Percentiles rank a stretch among this genome's conserved stretches.
Conservation (phyloP, 2,113 vertebrate genomes). For the Melanerpes aurifrons region DNA sequence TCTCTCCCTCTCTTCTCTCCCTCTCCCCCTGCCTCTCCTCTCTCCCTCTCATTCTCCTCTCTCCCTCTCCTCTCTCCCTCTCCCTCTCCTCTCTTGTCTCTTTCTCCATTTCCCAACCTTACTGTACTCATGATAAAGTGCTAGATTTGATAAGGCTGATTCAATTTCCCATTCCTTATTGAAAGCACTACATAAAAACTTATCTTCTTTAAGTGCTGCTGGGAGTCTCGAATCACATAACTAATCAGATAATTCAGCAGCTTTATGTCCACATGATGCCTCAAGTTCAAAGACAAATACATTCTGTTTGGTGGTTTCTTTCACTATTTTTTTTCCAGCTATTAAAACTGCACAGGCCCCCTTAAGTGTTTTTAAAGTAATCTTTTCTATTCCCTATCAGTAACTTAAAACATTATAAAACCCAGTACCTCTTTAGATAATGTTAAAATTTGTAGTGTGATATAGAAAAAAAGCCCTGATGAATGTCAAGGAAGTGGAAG, state of each 20-base stretch:
- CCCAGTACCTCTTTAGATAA: neutral
- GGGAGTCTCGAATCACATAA: slow-evolving; percentile 76
- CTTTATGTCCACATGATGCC: slow-evolving; percentile 81
- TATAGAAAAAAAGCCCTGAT: slow-evolving; percentile 16
- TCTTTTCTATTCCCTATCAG: slow-evolving; percentile 47
- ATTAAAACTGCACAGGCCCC: slow-evolving; percentile 77
- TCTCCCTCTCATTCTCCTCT: accelerated
- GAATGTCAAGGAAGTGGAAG: neutral
- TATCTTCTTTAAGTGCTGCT: slow-evolving; percentile 77
- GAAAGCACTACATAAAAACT: slow-evolving; percentile 68
- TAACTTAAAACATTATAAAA: slow-evolving; percentile 52
- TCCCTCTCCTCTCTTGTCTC: no score
- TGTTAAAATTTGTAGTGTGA: slow-evolving; percentile 35
- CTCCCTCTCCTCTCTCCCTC: accelerated
- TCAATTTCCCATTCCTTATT: slow-evolving; percentile 49
- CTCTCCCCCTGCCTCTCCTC: accelerated
- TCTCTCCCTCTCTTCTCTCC: accelerated
- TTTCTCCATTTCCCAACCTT: neutral
- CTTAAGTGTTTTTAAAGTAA: slow-evolving; percentile 60
- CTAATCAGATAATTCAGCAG: slow-evolving; percentile 77
- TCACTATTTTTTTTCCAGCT: slow-evolving; percentile 69
- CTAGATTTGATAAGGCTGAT: slow-evolving; percentile 33
- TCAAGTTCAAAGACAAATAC: slow-evolving; percentile 90
- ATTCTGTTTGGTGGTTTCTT: slow-evolving; percentile 85
- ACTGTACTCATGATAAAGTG: slow-evolving; percentile 39